Conservation (phyloP, 2,113 vertebrate species). For the Mellivora capensis region DNA sequence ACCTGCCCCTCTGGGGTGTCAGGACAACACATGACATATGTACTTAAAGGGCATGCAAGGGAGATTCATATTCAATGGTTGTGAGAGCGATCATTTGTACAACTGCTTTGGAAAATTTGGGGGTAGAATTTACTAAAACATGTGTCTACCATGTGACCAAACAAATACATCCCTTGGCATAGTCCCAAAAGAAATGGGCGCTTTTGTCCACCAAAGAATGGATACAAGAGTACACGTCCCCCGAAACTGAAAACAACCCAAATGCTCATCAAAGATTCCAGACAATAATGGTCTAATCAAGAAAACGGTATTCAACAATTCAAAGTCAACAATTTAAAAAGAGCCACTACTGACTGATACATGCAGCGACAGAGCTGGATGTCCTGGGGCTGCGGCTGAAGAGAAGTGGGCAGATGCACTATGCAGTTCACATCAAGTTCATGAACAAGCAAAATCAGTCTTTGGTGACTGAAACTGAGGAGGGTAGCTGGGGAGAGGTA, state of each 20-base stretch:
- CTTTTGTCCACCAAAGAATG: background rate
- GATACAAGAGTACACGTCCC: rapidly evolving
- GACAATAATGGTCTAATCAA: background rate
- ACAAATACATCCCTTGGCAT: background rate
- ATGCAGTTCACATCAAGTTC: background rate
- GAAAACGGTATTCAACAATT: background rate
- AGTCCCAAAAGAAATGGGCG: background rate
- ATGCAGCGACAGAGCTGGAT: background rate
- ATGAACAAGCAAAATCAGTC: background rate
- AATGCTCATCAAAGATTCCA: background rate
- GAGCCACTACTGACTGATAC: background rate
- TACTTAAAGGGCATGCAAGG: background rate
- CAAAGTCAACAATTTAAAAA: background rate
- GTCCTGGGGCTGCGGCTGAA: background rate
- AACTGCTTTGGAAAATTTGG: background rate
- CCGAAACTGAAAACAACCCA: background rate
- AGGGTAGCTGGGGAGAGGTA: background rate
- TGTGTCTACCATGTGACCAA: background rate
- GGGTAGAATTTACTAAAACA: background rate
- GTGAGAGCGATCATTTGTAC: background rate
- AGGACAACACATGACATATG: background rate
- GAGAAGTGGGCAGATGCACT: too few relatives aligned
- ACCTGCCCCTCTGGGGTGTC: background rate
- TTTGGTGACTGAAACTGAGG: background rate
- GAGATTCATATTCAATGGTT: background rate